These are phyloP conservation scores for Tillus elongatus DNA, from an alignment of 2,888 invertebrate genomes.

Conservation along the genomic window DNA sequence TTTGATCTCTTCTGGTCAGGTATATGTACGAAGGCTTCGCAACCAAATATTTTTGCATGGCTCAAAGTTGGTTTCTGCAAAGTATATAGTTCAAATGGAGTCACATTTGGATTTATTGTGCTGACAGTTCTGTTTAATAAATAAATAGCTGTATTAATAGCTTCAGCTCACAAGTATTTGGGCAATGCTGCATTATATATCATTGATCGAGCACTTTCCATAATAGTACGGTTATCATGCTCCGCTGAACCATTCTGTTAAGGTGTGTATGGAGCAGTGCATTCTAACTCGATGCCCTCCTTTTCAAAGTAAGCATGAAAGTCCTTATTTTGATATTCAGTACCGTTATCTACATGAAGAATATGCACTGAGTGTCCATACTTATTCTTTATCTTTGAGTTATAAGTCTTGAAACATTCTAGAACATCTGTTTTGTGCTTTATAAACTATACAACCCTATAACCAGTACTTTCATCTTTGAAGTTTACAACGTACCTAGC, in stretches of 20 bases:
- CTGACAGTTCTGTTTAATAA: conserved; percentile 13
- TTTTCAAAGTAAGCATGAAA: conserved; percentile 7
- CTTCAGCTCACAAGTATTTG: too few relatives aligned
- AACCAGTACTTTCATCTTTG: conserved; percentile 16
- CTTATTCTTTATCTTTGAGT: conserved; percentile 14
- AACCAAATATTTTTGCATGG: conserved; percentile 21
- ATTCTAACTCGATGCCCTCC: conserved; percentile 7
- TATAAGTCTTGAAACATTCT: conserved; percentile 13
- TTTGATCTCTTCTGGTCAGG: conserved; percentile 14
- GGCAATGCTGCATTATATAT: too few relatives aligned
- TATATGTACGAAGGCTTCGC: conserved; percentile 13
- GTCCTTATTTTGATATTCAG: conserved; percentile 15
- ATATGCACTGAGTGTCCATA: conserved; percentile 12
- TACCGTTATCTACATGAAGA: conserved; percentile 13
- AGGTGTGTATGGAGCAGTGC: too few relatives aligned
- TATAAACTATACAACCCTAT: conserved; percentile 15
- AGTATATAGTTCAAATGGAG: conserved; percentile 21
- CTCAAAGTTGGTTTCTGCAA: conserved; percentile 17
- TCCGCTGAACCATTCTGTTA: too few relatives aligned
- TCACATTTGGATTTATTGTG: conserved; percentile 10
- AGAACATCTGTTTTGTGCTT: conserved; percentile 15
- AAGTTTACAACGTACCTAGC: conserved; percentile 16
- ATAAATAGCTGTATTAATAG: background rate
- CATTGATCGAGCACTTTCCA: too few relatives aligned
- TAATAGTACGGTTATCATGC: too few relatives aligned